Evolutionary conservation across 2,888 invertebrate genomes (phyloP).

Genomic region (Scelioninae gen. 1): DNA sequence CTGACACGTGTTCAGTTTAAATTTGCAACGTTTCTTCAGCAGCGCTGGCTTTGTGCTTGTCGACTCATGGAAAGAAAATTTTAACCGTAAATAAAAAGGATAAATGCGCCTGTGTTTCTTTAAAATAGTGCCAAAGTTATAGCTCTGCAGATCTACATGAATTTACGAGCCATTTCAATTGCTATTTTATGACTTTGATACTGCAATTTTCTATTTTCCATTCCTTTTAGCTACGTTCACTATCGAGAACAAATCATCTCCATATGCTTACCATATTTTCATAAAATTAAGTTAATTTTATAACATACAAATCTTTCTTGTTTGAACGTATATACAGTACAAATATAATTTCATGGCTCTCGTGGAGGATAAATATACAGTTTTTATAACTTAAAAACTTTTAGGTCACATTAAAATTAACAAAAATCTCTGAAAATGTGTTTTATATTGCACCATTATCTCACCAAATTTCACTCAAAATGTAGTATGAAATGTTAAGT

Average conservation of each 20-base stretch:
- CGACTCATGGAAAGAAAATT: conserved; percentile 29
- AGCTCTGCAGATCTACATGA: conserved; percentile 52
- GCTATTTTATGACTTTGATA: conserved; percentile 46
- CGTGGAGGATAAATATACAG: background rate
- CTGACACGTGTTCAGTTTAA: conserved; percentile 59
- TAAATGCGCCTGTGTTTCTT: conserved; percentile 47
- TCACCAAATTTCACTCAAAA: too few relatives aligned
- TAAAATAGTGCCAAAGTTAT: conserved; percentile 52
- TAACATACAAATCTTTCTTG: conserved; percentile 1
- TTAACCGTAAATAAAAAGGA: conserved; percentile 56
- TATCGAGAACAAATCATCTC: conserved; percentile 26
- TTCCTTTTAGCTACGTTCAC: conserved; percentile 18
- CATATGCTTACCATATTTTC: background rate
- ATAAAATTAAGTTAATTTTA: conserved; percentile 11
- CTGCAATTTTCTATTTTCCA: conserved; percentile 38
- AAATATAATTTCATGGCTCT: background rate
- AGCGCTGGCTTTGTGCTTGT: conserved; percentile 30
- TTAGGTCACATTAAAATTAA: too few relatives aligned
- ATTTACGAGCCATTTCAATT: conserved; percentile 58
- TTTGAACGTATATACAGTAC: background rate
- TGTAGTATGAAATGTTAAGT: too few relatives aligned
- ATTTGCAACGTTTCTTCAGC: conserved; percentile 43
- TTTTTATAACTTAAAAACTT: too few relatives aligned
- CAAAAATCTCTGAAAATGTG: too few relatives aligned
- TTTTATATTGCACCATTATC: too few relatives aligned